Evolutionary conservation across 1,140 invertebrate species (phyloP).

Genomic region (Delia radicum): DNA sequence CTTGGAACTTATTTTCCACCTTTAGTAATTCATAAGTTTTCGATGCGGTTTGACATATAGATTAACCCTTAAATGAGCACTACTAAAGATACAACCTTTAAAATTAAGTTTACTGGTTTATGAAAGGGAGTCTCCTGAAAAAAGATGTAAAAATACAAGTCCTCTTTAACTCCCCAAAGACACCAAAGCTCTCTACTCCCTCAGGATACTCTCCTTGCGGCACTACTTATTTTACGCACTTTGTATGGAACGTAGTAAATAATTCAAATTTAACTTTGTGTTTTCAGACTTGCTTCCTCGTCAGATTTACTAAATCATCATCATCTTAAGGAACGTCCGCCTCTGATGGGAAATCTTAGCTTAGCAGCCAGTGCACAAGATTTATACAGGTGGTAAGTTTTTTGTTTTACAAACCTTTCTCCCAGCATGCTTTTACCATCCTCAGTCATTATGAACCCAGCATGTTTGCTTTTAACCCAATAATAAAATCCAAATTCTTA

Average conservation of each 20-base stretch:
- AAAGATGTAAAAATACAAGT: too few species aligned
- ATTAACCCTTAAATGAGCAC: too few species aligned
- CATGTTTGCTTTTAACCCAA: neutral
- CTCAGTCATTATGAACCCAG: neutral
- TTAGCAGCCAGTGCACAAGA: conserved; percentile 57
- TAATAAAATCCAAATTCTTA: neutral
- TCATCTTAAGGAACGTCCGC: conserved; percentile 52
- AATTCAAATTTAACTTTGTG: neutral
- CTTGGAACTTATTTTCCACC: too few species aligned
- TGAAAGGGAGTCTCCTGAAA: too few species aligned
- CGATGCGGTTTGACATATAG: too few species aligned
- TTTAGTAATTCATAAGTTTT: too few species aligned
- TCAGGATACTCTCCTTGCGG: too few species aligned
- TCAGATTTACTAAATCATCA: conserved; percentile 54
- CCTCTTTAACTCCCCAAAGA: too few species aligned
- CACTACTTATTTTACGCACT: neutral
- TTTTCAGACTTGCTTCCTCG: conserved; percentile 52
- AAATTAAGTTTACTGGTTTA: too few species aligned
- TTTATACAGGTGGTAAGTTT: conserved; percentile 57
- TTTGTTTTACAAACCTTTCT: neutral
- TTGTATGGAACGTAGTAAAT: neutral
- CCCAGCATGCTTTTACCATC: neutral
- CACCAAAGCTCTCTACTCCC: too few species aligned
- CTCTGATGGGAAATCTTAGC: conserved; percentile 51
- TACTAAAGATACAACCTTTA: too few species aligned